Base-by-base conservation (phyloP, 2,113 vertebrate genomes). In the Ictalurus furcatus region DNA sequence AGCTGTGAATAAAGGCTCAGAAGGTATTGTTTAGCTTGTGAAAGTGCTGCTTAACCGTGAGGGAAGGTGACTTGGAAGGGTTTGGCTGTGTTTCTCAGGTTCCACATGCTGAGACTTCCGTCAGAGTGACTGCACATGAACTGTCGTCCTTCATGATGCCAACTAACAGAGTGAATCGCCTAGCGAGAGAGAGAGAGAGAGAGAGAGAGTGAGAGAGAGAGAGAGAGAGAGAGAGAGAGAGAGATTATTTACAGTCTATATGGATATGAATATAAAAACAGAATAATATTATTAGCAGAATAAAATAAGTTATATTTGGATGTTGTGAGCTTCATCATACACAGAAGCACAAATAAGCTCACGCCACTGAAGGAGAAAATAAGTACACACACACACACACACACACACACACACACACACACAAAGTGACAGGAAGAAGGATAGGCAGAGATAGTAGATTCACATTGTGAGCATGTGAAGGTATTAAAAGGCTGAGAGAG, bases 101-200 rank as follows among this genome's bases (percentile, higher is more conserved):
- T 99, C 98, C 98, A 99, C 73, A 98, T 92, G 19, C 97, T 98
- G 93, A 99, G 95, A 93, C 98, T 99, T 91, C 98, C 98, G 88
- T 99, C 98, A 48, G 98, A 99, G 94, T 99, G 98, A 93, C 98
- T 99, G 94, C 98, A 99, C 98, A 99, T 99, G 93, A 99, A 99
- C 92, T 99, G 98, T 85, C 97, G 98, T 76, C 98, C 98, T 91
- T 99, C 98, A 80, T 99, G 98, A 93, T 99, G 98, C 98, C 98
- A 99, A 93, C 97, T 96, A 91, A 97, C 97, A 79, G 98, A 99
- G 94, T 99, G 98, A 94, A 99, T 99, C 87, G 98, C 98, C 98
- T 99, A 92, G 7, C 89, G 14, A 58, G 73, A 90, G 0, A 88
- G 78, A 84, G 28, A 82, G 56, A 25, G 71, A 67, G 59, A 40